Base-by-base conservation (phyloP, 2,113 vertebrate genomes). In the Gasterosteus nipponicus region DNA sequence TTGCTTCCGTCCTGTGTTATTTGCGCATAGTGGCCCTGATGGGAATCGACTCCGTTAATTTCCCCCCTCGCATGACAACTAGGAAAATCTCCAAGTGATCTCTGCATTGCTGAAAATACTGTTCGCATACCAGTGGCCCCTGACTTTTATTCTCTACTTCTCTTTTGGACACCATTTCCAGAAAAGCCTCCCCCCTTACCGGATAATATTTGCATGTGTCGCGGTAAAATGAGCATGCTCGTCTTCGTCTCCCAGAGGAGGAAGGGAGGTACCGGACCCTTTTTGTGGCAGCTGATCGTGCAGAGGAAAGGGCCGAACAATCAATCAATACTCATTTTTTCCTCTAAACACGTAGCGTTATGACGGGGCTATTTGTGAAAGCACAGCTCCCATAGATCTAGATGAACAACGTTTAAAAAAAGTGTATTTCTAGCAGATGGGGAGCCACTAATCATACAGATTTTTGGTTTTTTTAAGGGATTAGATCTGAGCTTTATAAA, bases 31-130 rank as follows among this genome's bases (percentile, higher is more conserved):
- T 75, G 35, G 67, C 66, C 67, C 85, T 80, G 69, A 69, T 82
- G 85, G 89, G 88, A 92, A 86, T 73, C 63, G 64, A 71, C 81
- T 83, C 90, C 82, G 91, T 93, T 92, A 86, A 88, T 87, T 90
- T 87, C 62, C 77, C 18, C 59, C 64, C 87, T 83, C 89, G 75
- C 73, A 73, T 77, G 90, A 84, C 68, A 89, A 84, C 83, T 83
- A 73, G 77, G 77, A 79, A 85, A 88, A 89, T 82, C 82, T 91
- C 85, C 58, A 85, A 87, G 69, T 49, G 29, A 70, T 83, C 75
- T 83, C 73, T 38, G 58, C 41, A 35, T 58, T 68, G 42, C 59
- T 61, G 41, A 47, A 69, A 54, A 75, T 63, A 41, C 76, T 67
- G 53, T 75, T 66, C 15, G 4, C 10, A 38, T 58, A 44, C 58